Percentiles rank a stretch among this genome's conserved stretches.
Conservation (phyloP, 2,888 invertebrate genomes). For the Papilio elwesi region DNA sequence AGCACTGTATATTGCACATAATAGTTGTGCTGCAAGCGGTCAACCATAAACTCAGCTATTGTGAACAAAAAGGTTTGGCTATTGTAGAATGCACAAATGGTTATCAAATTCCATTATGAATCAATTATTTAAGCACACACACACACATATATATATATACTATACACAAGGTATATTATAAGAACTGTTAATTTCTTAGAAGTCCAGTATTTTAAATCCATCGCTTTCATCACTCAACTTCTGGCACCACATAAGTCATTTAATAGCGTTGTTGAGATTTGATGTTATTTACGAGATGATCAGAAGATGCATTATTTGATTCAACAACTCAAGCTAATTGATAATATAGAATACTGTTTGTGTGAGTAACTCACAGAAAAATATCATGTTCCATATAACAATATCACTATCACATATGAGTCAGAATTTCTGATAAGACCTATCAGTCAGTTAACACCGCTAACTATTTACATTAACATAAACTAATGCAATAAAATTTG, state of each 20-base stretch:
- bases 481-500: slow-evolving; percentile 2
- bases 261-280: too few relatives aligned
- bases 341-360: background rate
- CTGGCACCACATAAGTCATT: too few relatives aligned
- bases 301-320: too few relatives aligned
- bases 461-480: slow-evolving; percentile 8
- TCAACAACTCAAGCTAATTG: too few relatives aligned
- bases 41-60: background rate
- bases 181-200: too few relatives aligned
- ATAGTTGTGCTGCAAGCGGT: background rate
- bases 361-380: background rate
- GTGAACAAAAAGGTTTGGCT: background rate
- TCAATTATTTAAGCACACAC: too few relatives aligned
- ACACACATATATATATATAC: background rate
- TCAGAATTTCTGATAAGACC: slow-evolving; percentile 13
- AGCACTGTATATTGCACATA: background rate
- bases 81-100: too few relatives aligned
- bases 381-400: background rate
- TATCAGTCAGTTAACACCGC: slow-evolving; percentile 14
- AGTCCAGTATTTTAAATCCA: too few relatives aligned
- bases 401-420: slow-evolving; percentile 15
- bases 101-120: too few relatives aligned
- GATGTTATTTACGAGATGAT: too few relatives aligned
- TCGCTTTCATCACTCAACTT: too few relatives aligned
- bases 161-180: too few relatives aligned